Base-by-base conservation (phyloP, 2,888 invertebrate genomes). In the Hylaea fasciaria region DNA sequence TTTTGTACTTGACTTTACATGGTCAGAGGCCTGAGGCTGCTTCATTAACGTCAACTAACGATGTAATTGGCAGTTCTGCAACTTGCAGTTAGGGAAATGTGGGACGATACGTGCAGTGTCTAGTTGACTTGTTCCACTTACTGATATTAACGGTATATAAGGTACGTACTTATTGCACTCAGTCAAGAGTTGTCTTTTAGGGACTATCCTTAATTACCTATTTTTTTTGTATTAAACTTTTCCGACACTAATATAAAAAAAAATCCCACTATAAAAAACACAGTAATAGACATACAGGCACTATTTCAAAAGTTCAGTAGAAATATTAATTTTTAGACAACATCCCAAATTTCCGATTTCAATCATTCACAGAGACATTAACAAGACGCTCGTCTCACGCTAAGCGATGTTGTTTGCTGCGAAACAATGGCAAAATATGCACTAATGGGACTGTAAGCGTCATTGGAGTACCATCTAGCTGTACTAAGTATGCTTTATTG, bases 41-140 rank as follows among this genome's bases (percentile, higher is more conserved):
- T 82, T 86, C 83, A 88, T 88, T 88, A 88, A 74, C 76, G 74
- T 60, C 73, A 81, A 78, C 86, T 90, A 89, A 89, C 85, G 83
- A 89, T 83, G 82, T 87, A 87, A 90, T 88, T 83, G 87, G 82
- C 79, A 69, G 50, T 43, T 52, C 47, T 57, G 64, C 54, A 11
- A 43, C 57, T 48, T 39, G 62, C 45, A 62, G 43, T 39, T 37
- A 37, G 37, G 43, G 16, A 53, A 22, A 57, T 57, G 50, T 45
- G 14, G 52, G 62, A 50, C 50, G 16, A 13, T 44, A 13, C 44
- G 48, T 39, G 22, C 29, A 44, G 40, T 44, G 56, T 35, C 54
- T 49, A 50, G 54, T 22, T 40, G 43, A 49, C 49, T 54, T 39
- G 40, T 40, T 48, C 40, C 40, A 44, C 14, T 28, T 47, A 41